A percentile compares a stretch with the other conserved stretches of the same genome.
These are phyloP conservation scores for Catagonus wagneri DNA, from an alignment of 2,113 vertebrate species.

Conservation along the genomic window DNA sequence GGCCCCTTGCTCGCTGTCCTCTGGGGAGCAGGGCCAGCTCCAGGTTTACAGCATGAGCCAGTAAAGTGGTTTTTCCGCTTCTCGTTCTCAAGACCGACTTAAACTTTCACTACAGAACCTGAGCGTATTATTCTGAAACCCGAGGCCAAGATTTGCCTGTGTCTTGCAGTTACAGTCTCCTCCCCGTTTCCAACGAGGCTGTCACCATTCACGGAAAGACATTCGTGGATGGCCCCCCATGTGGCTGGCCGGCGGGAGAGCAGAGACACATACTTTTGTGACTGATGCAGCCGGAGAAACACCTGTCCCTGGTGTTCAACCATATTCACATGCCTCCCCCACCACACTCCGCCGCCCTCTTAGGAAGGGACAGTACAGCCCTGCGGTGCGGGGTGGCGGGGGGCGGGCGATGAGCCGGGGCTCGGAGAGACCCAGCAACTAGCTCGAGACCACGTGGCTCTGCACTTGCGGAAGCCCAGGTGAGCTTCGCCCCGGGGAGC, in stretches of 20 bases:
- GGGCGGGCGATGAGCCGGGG: rapidly evolving
- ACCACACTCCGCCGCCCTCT: not conserved
- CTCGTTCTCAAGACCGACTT: not conserved
- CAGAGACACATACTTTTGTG: rapidly evolving
- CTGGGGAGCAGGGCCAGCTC: not conserved
- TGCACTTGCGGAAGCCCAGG: not conserved
- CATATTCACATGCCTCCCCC: not conserved
- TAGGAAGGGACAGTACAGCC: not conserved
- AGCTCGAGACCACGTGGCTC: rapidly evolving
- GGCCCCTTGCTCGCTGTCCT: rapidly evolving
- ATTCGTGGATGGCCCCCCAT: too few species aligned
- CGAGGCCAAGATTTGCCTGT: not conserved
- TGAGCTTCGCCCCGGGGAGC: rapidly evolving
- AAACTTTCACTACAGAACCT: not conserved
- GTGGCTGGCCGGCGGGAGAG: not conserved
- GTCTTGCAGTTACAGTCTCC: not conserved
- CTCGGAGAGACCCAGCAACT: not conserved
- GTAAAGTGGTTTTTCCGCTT: not conserved
- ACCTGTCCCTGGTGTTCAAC: not conserved
- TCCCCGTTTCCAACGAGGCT: not conserved
- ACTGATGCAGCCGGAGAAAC: not conserved
- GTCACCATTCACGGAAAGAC: not conserved
- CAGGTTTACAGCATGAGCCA: not conserved
- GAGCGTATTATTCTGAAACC: not conserved
- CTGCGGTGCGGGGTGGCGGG: rapidly evolving